Percentiles rank a stretch among this genome's conserved stretches.
Evolutionary conservation across 1,140 invertebrate genomes (phyloP).

Genomic region (Vanessa atalanta): DNA sequence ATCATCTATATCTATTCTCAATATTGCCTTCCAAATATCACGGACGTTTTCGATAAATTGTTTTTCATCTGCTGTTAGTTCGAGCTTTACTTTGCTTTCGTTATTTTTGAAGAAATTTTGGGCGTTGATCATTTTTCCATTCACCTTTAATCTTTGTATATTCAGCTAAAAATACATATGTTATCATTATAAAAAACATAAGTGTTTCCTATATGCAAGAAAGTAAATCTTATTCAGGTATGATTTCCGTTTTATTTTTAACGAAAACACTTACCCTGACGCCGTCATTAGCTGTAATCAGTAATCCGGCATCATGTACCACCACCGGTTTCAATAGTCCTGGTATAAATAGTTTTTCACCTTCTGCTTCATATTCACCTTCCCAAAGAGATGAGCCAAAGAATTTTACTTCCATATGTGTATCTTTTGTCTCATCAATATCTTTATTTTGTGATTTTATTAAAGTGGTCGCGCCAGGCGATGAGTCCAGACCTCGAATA

Average conservation of each 20-base stretch:
- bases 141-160: conserved; percentile 86
- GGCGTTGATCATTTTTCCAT: conserved; percentile 92
- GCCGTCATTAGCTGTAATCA: conserved; percentile 90
- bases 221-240: not conserved
- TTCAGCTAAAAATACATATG: conserved; percentile 77
- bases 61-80: conserved; percentile 90
- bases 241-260: not conserved
- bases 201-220: conserved; percentile 19
- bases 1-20: conserved; percentile 88
- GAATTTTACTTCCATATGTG: conserved; percentile 84
- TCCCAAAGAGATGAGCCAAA: conserved; percentile 91
- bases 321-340: conserved; percentile 84
- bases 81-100: conserved; percentile 82
- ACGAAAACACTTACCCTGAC: conserved; percentile 80
- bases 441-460: conserved; percentile 80
- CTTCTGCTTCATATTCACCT: conserved; percentile 81
- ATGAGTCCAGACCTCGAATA: conserved; percentile 95
- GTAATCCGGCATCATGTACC: conserved; percentile 89
- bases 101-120: conserved; percentile 88
- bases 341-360: conserved; percentile 83
- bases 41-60: conserved; percentile 83
- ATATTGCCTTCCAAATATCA: conserved; percentile 92
- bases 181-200: too few relatives aligned
- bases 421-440: conserved; percentile 58
- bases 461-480: conserved; percentile 92